A percentile compares a stretch with the other conserved stretches of the same genome.
phyloP scores from a whole-genome alignment of 2,797 vertebrate genomes.

The Myoxocephalus aenaeus region DNA sequence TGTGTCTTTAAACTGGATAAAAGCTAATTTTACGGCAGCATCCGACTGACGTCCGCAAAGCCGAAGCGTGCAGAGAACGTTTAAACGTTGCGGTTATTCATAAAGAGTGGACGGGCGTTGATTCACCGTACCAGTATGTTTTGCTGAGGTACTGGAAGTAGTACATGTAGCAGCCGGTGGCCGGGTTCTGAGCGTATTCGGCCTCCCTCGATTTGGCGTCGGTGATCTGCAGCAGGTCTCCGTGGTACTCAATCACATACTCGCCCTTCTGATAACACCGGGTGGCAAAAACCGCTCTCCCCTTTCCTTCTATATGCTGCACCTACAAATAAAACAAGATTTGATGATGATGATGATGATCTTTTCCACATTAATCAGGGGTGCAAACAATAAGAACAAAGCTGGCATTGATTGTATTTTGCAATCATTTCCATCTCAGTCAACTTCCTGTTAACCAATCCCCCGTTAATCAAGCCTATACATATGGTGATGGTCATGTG shows the following conservation, averaged over 20 bases:
- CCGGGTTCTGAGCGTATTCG: constrained; percentile 91
- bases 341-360: neutral
- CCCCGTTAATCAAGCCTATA: neutral
- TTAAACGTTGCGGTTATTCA: neutral
- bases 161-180: constrained; percentile 99
- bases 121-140: constrained; percentile 88
- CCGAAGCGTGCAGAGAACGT: neutral
- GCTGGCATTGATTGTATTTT: neutral
- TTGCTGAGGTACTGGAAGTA: constrained; percentile 98
- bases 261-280: constrained; percentile 92
- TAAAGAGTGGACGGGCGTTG: no score
- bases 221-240: constrained; percentile 94
- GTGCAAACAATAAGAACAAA: neutral
- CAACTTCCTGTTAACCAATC: neutral
- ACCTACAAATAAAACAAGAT: constrained; percentile 79
- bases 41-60: neutral
- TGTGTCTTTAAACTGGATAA: neutral
- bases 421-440: neutral
- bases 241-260: constrained; percentile 98
- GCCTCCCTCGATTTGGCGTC: constrained; percentile 93
- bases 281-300: constrained; percentile 93
- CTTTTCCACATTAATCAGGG: neutral
- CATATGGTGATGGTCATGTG: neutral
- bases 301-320: constrained; percentile 94
- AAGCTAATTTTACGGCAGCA: neutral